Evolutionary conservation across 2,797 vertebrate species (phyloP).

Genomic region (Cetoscarus ocellatus): DNA sequence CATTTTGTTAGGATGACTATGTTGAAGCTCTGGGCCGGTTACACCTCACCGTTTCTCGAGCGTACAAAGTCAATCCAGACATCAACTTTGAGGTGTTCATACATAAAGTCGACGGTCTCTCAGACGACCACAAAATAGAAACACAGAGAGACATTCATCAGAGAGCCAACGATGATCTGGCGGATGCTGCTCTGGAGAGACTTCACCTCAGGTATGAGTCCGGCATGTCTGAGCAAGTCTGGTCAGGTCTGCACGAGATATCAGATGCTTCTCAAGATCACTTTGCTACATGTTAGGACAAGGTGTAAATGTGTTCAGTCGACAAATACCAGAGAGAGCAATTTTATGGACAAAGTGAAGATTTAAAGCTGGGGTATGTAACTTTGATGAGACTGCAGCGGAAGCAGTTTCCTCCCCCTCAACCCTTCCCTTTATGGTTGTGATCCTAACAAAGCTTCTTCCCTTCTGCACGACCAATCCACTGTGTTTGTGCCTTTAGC

Average conservation of each 20-base stretch:
- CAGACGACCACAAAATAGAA: conserved; percentile 98
- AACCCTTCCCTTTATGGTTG: no score
- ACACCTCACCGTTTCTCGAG: conserved; percentile 96
- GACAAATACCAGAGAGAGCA: not conserved
- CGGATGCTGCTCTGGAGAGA: conserved; percentile 94
- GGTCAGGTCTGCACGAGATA: not conserved
- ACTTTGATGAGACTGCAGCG: no score
- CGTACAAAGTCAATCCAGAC: conserved; percentile 96
- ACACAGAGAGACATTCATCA: conserved; percentile 97
- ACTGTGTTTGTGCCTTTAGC: no score
- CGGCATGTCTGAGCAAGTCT: not conserved
- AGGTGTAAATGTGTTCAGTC: no score
- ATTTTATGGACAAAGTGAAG: no score
- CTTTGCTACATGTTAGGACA: not conserved
- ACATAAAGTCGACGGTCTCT: conserved; percentile 98
- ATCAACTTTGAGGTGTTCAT: conserved; percentile 99
- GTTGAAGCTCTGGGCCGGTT: conserved; percentile 94
- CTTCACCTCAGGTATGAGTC: conserved; percentile 92
- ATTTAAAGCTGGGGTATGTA: no score
- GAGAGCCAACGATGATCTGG: conserved; percentile 96
- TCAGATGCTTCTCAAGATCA: not conserved
- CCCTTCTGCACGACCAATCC: no score
- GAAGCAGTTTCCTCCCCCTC: no score
- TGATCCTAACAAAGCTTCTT: no score
- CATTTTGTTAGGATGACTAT: conserved; percentile 91